Conservation (phyloP, 2,888 invertebrate genomes). For the Patella depressa region DNA sequence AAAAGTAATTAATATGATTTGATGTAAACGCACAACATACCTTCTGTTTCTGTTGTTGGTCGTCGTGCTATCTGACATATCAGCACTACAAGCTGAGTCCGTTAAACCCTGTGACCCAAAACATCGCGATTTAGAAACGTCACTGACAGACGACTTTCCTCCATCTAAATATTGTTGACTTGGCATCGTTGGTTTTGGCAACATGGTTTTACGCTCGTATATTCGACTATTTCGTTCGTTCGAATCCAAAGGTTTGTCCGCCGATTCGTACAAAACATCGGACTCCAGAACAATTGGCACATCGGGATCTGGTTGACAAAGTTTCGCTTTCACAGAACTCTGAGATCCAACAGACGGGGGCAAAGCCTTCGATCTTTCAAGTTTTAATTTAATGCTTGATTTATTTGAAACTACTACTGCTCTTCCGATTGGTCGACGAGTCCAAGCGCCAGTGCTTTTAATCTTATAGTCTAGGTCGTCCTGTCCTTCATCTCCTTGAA, state of each 20-base stretch:
- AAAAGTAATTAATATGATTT: no score
- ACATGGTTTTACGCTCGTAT: conserved; percentile 23
- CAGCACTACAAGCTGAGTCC: no score
- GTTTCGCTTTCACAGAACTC: not conserved
- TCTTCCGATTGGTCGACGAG: not conserved
- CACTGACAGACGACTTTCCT: conserved; percentile 15
- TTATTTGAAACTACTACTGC: conserved; percentile 1
- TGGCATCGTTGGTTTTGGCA: conserved; percentile 56
- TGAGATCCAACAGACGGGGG: not conserved
- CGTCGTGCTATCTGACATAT: no score
- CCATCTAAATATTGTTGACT: conserved; percentile 56
- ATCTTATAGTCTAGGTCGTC: conserved; percentile 21
- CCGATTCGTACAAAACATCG: not conserved
- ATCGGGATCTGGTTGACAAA: conserved; percentile 1
- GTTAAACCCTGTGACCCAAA: no score
- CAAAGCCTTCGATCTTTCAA: not conserved
- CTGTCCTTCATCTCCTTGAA: conserved; percentile 39
- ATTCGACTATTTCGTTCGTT: not conserved
- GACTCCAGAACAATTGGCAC: conserved; percentile 13
- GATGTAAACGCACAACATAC: no score
- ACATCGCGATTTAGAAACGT: conserved; percentile 21
- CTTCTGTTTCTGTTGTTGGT: no score
- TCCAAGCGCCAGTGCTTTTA: not conserved
- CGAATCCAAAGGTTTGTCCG: not conserved
- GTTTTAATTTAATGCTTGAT: not conserved